Percentiles rank a stretch among this genome's conserved stretches.
Evolutionary conservation across 2,113 vertebrate genomes (phyloP).

Genomic region (Daphoenositta chrysoptera): DNA sequence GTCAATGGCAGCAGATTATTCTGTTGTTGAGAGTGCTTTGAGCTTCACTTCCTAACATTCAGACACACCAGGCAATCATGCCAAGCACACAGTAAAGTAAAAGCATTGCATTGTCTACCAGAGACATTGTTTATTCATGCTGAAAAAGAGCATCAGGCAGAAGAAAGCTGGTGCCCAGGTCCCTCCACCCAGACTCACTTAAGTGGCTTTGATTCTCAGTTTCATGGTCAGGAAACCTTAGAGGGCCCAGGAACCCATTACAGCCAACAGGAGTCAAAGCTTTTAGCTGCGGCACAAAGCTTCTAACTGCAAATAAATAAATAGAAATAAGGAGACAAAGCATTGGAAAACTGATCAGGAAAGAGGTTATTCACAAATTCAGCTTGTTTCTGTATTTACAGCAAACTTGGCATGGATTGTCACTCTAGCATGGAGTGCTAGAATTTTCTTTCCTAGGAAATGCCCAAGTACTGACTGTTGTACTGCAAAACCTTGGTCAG

Average conservation of each 20-base stretch:
- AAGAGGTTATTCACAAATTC: background rate
- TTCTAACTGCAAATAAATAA: background rate
- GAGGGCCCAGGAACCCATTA: background rate
- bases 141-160: background rate
- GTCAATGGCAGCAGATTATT: background rate
- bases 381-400: background rate
- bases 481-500: background rate
- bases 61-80: background rate
- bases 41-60: background rate
- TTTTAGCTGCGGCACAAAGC: background rate
- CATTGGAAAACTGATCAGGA: background rate
- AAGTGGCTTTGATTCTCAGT: background rate
- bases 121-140: background rate
- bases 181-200: background rate
- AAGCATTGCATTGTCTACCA: background rate
- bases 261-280: background rate
- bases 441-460: background rate
- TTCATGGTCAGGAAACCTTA: background rate
- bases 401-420: background rate
- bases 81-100: background rate
- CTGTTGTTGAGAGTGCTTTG: background rate
- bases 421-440: too few species aligned
- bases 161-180: background rate
- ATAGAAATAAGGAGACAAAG: background rate
- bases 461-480: background rate